Conservation (phyloP, 2,113 vertebrate species). For the Pseudolaguvia tuberculata region DNA sequence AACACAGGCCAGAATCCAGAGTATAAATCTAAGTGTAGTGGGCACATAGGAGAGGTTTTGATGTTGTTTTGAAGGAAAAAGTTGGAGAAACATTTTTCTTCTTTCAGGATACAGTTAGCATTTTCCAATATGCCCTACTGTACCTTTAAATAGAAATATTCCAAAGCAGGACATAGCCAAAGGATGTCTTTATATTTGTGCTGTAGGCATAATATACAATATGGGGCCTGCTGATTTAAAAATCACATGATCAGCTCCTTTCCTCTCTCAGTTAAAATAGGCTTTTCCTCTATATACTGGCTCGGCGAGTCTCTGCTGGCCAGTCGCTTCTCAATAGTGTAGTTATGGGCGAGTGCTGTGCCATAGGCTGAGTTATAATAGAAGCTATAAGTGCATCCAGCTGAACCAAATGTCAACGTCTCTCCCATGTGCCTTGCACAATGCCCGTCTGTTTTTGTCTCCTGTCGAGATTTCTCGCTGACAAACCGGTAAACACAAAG, state of each 20-base stretch:
- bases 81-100: no score
- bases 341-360: slow-evolving; percentile 29
- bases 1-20: no score
- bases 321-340: slow-evolving; percentile 34
- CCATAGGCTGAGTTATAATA: slow-evolving; percentile 48
- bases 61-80: no score
- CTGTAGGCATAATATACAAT: background rate
- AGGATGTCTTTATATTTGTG: slow-evolving; percentile 3
- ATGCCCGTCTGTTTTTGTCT: slow-evolving; percentile 44
- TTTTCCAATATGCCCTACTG: no score
- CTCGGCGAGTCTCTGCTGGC: slow-evolving; percentile 38
- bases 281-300: slow-evolving; percentile 27
- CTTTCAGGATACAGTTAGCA: no score
- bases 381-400: slow-evolving; percentile 41
- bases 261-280: slow-evolving; percentile 1
- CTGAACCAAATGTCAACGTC: slow-evolving; percentile 51
- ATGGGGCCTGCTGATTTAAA: background rate
- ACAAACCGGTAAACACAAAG: slow-evolving; percentile 45
- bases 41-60: no score
- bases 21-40: no score
- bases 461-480: slow-evolving; percentile 37
- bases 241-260: slow-evolving; percentile 9
- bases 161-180: slow-evolving; percentile 4
- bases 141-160: background rate
- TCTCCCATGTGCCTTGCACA: slow-evolving; percentile 47